Base-by-base conservation (phyloP, 1,140 invertebrate genomes). In the Trichogramma pretiosum region DNA sequence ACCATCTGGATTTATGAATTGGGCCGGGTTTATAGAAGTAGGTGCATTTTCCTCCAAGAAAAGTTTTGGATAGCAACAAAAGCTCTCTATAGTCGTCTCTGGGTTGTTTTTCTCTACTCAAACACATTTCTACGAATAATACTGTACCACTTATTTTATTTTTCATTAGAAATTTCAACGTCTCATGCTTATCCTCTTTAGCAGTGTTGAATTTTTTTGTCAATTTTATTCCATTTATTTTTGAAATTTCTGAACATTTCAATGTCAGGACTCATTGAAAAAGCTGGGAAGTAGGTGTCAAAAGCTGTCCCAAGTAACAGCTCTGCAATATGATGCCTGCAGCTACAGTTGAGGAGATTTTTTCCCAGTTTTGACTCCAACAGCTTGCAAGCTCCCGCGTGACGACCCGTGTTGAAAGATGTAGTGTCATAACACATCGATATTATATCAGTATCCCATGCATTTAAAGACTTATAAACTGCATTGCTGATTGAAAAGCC, bases 1-100 rank as follows among this genome's bases (percentile, higher is more conserved):
- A 63, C 62, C 65, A 69, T 24, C 65, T 37, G 22, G 65, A 59
- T 42, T 60, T 54, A 56, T 65, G 58, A 45, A 70, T 53, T 28
- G 62, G 52, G 45, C 60, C 57, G 41, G 60, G 59, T 44, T 24
- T 32, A 22, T 47, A 38, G 23, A 52, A 63, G 57, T 18, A 30
- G 14, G 30, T 17, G 58, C 33, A 17, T 22, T 40, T 49, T 49
- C 22, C 49, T 24, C 54, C 46, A 11, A 64, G 24, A 47, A 59
- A 59, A 18, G 62, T 52, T 17, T 54, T 28, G 14, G 18, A 22
- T 10, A 61, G 42, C 21, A 46, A 30, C 28, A 62, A 50, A 14
- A 57, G 41, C 46, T 61, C 55, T 41, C 48, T 23, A 32, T 62
- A 61, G 48, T 63, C 58, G 55, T 57, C 45, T 42, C 57, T 46